phyloP scores from a whole-genome alignment of 2,113 vertebrate species.

The Ptychochromis oligacanthus region DNA sequence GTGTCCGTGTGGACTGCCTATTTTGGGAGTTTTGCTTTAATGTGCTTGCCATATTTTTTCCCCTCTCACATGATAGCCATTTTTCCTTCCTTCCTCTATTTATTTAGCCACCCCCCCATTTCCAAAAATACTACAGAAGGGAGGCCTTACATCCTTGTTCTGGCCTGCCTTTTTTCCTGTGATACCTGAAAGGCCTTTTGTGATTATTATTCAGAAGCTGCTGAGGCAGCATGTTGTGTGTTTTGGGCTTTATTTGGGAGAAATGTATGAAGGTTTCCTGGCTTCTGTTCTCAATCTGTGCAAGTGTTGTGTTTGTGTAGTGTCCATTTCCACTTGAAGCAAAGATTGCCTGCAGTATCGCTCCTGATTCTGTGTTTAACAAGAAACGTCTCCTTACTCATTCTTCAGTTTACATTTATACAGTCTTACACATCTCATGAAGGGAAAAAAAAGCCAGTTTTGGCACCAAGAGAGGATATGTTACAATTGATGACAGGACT shows the following conservation, averaged over 20 bases:
- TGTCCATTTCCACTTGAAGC: conserved; percentile 17
- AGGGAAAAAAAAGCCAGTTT: background rate
- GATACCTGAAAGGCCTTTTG: conserved; percentile 60
- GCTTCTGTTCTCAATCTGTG: conserved; percentile 19
- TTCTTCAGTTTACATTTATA: background rate
- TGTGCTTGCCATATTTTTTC: conserved; percentile 44
- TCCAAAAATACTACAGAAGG: conserved; percentile 60
- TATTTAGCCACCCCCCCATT: conserved; percentile 52
- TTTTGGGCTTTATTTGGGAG: conserved; percentile 14
- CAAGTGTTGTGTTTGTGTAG: conserved; percentile 30
- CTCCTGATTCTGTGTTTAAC: background rate
- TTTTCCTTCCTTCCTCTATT: conserved; percentile 65
- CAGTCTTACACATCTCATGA: background rate
- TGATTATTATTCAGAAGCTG: conserved; percentile 24
- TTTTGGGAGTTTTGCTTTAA: conserved; percentile 60
- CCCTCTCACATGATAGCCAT: conserved; percentile 33
- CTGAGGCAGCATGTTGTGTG: conserved; percentile 22
- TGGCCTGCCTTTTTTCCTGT: conserved; percentile 41
- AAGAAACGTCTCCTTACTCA: background rate
- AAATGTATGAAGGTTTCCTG: background rate
- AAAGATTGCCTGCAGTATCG: background rate
- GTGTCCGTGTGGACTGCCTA: conserved; percentile 21
- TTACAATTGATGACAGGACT: background rate
- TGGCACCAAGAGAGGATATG: background rate
- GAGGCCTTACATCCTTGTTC: conserved; percentile 55